Percentiles rank a stretch among this genome's conserved stretches.
phyloP scores from a whole-genome alignment of 2,797 vertebrate species.

The Coranthus polyacanthus region DNA sequence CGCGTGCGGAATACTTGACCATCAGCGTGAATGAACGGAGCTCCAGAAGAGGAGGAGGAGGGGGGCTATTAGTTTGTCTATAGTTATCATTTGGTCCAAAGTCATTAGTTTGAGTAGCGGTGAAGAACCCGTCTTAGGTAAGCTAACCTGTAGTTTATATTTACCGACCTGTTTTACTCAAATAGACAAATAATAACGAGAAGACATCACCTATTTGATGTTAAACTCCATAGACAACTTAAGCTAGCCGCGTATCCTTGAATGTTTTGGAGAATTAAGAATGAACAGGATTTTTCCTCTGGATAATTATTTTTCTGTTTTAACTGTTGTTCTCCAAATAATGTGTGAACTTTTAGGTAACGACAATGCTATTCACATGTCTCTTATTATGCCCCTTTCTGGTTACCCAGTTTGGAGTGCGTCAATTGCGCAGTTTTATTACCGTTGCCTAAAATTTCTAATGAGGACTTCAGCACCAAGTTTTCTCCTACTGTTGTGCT shows the following conservation, averaged over 20 bases:
- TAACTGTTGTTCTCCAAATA: too few species aligned
- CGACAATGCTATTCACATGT: not conserved
- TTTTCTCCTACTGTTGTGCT: slow-evolving; percentile 5
- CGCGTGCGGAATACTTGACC: too few species aligned
- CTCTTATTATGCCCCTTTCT: not conserved
- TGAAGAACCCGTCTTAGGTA: not conserved
- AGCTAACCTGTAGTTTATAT: not conserved
- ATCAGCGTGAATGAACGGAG: slow-evolving; percentile 17
- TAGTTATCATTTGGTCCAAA: not conserved
- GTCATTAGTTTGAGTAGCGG: not conserved
- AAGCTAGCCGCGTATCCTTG: slow-evolving; percentile 6
- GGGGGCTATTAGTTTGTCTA: slow-evolving; percentile 23
- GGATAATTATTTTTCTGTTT: too few species aligned
- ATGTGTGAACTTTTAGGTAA: not conserved
- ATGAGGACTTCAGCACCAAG: slow-evolving; percentile 20
- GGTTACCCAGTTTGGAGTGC: not conserved
- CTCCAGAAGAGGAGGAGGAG: too few species aligned
- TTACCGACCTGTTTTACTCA: too few species aligned
- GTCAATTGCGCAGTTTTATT: slow-evolving; percentile 30
- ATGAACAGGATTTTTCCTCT: too few species aligned
- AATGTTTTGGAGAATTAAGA: too few species aligned
- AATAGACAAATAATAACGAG: not conserved
- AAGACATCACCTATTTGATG: too few species aligned
- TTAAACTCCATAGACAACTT: not conserved
- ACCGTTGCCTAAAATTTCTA: slow-evolving; percentile 3